These are phyloP conservation scores for Anolis apletophallus DNA, from an alignment of 2,797 vertebrate species.

Conservation along the genomic window DNA sequence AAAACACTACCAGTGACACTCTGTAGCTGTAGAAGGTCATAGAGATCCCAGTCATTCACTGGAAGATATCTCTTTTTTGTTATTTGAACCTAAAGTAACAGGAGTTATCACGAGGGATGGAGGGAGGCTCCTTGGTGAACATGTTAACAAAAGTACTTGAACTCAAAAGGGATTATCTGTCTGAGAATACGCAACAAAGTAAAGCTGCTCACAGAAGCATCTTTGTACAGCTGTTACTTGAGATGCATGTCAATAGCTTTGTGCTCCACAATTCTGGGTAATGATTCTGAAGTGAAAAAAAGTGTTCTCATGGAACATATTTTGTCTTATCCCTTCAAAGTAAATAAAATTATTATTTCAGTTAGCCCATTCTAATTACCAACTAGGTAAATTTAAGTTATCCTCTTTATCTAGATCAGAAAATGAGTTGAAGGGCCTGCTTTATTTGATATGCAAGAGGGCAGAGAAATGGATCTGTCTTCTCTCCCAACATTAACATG, in stretches of 20 bases:
- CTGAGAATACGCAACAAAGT: slow-evolving; percentile 3
- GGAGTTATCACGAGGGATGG: slow-evolving; percentile 25
- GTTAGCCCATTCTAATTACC: slow-evolving; percentile 2
- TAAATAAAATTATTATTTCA: not conserved
- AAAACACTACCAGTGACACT: slow-evolving; percentile 28
- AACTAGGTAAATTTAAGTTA: not conserved
- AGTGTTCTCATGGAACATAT: not conserved
- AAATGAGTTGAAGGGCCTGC: not conserved
- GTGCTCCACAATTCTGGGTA: not conserved
- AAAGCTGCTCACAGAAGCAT: slow-evolving; percentile 42
- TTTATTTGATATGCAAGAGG: slow-evolving; percentile 6
- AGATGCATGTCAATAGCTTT: slow-evolving; percentile 59
- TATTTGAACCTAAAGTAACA: slow-evolving; percentile 49
- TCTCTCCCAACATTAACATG: slow-evolving; percentile 1
- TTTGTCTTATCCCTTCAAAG: not conserved
- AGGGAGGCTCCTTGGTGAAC: slow-evolving; percentile 44
- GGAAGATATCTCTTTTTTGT: slow-evolving; percentile 28
- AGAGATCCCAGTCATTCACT: slow-evolving; percentile 40
- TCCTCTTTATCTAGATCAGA: not conserved
- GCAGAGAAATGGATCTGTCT: not conserved
- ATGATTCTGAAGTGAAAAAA: not conserved
- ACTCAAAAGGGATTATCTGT: slow-evolving; percentile 27
- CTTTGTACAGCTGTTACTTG: slow-evolving; percentile 54
- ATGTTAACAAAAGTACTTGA: not conserved
- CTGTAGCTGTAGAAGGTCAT: not conserved